Evolutionary conservation across 2,113 vertebrate species (phyloP).

Genomic region (Phalacrocorax brasilianus): DNA sequence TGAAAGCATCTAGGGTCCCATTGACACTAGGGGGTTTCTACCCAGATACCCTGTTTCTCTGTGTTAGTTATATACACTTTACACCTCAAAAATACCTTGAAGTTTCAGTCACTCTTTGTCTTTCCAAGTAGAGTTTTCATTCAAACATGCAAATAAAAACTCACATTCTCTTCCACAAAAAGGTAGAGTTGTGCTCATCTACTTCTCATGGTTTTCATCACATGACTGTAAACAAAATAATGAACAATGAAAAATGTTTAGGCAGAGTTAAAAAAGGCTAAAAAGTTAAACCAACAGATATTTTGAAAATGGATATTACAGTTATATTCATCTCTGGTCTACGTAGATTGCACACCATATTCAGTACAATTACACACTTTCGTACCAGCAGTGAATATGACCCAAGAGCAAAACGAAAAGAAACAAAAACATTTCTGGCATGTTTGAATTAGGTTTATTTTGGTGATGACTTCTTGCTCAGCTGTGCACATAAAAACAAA

Average conservation of each 20-base stretch:
- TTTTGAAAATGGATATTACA: not conserved
- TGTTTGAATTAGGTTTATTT: slow-evolving; percentile 48
- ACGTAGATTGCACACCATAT: not conserved
- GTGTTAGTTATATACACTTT: not conserved
- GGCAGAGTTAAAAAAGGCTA: not conserved
- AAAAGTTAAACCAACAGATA: not conserved
- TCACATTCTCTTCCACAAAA: not conserved
- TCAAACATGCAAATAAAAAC: not conserved
- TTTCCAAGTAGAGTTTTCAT: not conserved
- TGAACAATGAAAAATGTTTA: not conserved
- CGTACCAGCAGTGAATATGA: not conserved
- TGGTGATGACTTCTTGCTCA: slow-evolving; percentile 53
- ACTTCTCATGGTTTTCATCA: not conserved
- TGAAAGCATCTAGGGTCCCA: not conserved
- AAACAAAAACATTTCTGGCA: slow-evolving; percentile 28
- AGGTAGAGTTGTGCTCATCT: not conserved
- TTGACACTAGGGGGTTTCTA: not conserved
- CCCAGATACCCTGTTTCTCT: not conserved
- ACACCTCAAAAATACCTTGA: not conserved
- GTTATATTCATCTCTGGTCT: not conserved
- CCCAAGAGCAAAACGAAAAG: not conserved
- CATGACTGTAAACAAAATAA: not conserved
- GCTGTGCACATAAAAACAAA: slow-evolving; percentile 62
- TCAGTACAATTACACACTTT: not conserved
- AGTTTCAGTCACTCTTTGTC: not conserved